Conservation (phyloP, 2,888 invertebrate genomes). For the Orthosia gracilis region DNA sequence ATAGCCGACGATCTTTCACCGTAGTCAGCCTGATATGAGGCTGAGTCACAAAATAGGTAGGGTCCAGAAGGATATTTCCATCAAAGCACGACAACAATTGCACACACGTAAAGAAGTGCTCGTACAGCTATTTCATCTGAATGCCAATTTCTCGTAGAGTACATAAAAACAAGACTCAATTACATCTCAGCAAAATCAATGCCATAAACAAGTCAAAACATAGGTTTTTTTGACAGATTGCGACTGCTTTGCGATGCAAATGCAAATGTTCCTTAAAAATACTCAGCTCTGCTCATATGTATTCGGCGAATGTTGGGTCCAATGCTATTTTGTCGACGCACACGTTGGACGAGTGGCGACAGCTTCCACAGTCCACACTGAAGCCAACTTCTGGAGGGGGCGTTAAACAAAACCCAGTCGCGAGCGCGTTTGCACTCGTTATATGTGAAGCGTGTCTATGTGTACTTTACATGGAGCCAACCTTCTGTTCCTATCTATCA, state of each 20-base stretch:
- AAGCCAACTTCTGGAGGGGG: not conserved
- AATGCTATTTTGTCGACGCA: not conserved
- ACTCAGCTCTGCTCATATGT: not conserved
- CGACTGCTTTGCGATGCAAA: too few species aligned
- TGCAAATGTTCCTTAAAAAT: too few species aligned
- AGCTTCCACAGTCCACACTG: not conserved
- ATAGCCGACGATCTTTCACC: slow-evolving; percentile 62
- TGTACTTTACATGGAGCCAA: not conserved
- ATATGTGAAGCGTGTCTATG: not conserved
- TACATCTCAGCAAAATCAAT: too few species aligned
- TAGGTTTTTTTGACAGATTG: too few species aligned
- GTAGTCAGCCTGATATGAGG: slow-evolving; percentile 52
- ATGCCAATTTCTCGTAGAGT: too few species aligned
- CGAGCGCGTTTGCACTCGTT: not conserved
- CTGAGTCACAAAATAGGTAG: not conserved
- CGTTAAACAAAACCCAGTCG: not conserved
- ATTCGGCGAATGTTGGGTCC: not conserved
- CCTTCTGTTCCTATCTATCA: slow-evolving; percentile 27
- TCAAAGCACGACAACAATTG: not conserved
- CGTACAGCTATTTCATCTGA: not conserved
- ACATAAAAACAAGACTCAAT: too few species aligned
- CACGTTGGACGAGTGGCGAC: not conserved
- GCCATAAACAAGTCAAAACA: too few species aligned
- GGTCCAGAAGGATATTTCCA: not conserved
- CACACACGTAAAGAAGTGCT: not conserved